These are phyloP conservation scores for Scaptomyza caliginosa DNA, from an alignment of 2,888 invertebrate species.

Conservation along the genomic window DNA sequence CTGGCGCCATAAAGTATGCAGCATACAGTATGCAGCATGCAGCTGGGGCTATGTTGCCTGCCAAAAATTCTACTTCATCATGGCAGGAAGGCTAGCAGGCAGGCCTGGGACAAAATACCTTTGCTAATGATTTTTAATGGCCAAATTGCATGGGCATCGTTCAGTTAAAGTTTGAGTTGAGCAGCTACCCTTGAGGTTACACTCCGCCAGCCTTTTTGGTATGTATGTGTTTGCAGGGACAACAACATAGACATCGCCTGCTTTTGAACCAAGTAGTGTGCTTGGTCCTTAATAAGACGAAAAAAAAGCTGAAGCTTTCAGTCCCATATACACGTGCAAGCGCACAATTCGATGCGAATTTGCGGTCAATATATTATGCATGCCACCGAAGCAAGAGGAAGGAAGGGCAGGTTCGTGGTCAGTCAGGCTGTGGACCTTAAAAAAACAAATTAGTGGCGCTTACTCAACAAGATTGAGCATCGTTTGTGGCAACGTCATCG, in stretches of 20 bases:
- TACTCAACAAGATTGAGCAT: conserved; percentile 77
- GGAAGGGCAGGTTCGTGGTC: background rate
- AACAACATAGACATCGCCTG: conserved; percentile 1
- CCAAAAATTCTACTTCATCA: conserved; percentile 50
- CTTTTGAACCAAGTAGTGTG: conserved; percentile 3
- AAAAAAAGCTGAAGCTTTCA: conserved; percentile 1
- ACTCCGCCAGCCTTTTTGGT: background rate
- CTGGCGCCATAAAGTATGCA: conserved; percentile 61
- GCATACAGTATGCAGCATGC: conserved; percentile 49
- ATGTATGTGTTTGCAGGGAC: conserved; percentile 4
- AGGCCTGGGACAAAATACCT: conserved; percentile 40
- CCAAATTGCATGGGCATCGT: conserved; percentile 66
- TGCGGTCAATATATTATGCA: conserved; percentile 75
- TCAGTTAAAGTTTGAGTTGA: conserved; percentile 12
- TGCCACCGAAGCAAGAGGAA: conserved; percentile 38
- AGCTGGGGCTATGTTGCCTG: conserved; percentile 31
- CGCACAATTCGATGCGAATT: conserved; percentile 52
- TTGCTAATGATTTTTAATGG: conserved; percentile 77
- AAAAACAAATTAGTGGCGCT: conserved; percentile 75
- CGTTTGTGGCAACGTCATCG: conserved; percentile 65
- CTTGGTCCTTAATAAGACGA: conserved; percentile 1
- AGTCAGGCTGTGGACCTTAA: conserved; percentile 38
- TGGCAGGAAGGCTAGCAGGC: background rate
- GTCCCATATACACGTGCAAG: conserved; percentile 35
- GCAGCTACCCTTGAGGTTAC: conserved; percentile 1